Evolutionary conservation across 2,113 vertebrate species (phyloP).

Genomic region (Galemys pyrenaicus): DNA sequence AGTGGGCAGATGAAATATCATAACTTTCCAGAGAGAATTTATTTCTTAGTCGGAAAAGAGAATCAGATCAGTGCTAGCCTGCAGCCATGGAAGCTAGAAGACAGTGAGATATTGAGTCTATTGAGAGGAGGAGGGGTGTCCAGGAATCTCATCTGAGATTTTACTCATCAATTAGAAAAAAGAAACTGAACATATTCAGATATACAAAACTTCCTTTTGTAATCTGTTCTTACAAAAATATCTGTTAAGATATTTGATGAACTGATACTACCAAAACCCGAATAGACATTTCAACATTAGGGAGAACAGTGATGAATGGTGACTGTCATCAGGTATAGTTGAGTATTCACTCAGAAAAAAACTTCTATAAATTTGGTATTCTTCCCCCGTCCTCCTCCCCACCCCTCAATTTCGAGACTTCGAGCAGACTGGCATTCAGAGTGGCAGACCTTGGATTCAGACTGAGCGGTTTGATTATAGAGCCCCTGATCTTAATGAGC

Average conservation of each 20-base stretch:
- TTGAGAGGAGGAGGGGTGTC: not conserved
- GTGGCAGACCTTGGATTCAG: not conserved
- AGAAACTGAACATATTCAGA: not conserved
- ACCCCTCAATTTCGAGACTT: not conserved
- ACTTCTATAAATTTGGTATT: not conserved
- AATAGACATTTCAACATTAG: not conserved
- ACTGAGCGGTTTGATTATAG: not conserved
- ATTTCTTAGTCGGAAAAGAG: not conserved
- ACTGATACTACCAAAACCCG: not conserved
- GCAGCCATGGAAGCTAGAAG: not conserved
- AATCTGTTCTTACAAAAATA: not conserved
- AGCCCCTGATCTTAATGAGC: not conserved
- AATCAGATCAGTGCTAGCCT: not conserved
- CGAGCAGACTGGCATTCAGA: not conserved
- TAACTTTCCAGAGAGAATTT: not conserved
- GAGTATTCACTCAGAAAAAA: not conserved
- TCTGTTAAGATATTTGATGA: not conserved
- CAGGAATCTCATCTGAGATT: not conserved
- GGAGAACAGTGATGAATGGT: not conserved
- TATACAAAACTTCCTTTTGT: not conserved
- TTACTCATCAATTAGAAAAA: not conserved
- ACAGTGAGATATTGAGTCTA: not conserved
- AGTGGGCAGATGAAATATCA: not conserved
- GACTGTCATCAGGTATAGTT: not conserved
- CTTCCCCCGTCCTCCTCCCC: no score